phyloP scores from a whole-genome alignment of 2,888 invertebrate genomes.

The Mimumesa dahlbomi region DNA sequence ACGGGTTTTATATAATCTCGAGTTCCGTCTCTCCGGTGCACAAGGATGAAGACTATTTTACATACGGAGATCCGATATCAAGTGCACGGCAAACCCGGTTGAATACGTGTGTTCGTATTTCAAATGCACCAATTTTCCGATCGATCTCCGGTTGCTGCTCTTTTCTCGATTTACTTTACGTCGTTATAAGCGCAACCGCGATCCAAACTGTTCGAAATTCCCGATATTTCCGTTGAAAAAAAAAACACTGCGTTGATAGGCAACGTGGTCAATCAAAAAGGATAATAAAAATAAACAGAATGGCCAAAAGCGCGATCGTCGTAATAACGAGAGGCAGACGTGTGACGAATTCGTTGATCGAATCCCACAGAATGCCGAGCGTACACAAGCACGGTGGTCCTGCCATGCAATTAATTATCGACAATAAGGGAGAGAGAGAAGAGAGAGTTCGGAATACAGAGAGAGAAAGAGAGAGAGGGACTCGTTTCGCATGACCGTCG shows the following conservation, averaged over 20 bases:
- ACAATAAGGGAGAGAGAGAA: constrained; percentile 21
- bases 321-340: constrained; percentile 12
- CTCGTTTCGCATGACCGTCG: constrained; percentile 35
- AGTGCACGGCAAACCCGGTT: no score
- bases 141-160: no score
- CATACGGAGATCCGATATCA: no score
- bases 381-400: constrained; percentile 22
- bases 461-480: constrained; percentile 15
- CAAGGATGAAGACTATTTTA: no score
- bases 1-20: no score
- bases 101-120: not conserved
- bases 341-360: constrained; percentile 44
- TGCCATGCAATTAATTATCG: constrained; percentile 48
- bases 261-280: no score
- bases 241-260: no score
- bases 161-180: not conserved
- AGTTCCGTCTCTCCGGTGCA: no score
- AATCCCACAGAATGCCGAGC: constrained; percentile 20
- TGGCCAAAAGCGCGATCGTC: not conserved
- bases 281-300: not conserved
- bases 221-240: no score
- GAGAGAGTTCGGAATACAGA: not conserved
- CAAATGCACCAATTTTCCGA: no score
- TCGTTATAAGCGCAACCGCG: no score
- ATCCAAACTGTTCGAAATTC: no score